Evolutionary conservation across 2,113 vertebrate species (phyloP).

Genomic region (Tympanuchus pallidicinctus): DNA sequence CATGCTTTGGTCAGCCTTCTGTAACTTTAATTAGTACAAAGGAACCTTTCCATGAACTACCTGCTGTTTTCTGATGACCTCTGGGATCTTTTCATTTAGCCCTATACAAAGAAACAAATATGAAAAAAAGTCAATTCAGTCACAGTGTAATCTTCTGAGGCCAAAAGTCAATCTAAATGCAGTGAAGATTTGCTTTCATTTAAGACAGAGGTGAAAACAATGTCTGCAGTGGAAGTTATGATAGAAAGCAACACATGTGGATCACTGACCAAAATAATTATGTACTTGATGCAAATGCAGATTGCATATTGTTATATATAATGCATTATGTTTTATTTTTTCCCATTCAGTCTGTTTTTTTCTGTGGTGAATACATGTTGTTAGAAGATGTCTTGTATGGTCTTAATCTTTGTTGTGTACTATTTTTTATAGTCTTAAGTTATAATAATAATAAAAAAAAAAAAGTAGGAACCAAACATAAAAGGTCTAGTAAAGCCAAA

Average conservation of each 20-base stretch:
- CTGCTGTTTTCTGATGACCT: conserved; percentile 97
- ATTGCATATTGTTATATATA: conserved; percentile 92
- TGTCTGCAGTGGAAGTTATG: conserved; percentile 84
- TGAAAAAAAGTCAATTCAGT: conserved; percentile 81
- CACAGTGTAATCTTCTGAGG: conserved; percentile 91
- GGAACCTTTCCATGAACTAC: conserved; percentile 98
- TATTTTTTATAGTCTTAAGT: conserved; percentile 93
- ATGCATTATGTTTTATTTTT: conserved; percentile 79
- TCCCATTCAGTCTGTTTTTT: conserved; percentile 80
- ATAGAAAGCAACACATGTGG: conserved; percentile 94
- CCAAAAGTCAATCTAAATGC: conserved; percentile 86
- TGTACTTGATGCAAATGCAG: conserved; percentile 97
- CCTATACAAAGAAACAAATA: conserved; percentile 93
- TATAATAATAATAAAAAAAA: conserved; percentile 89
- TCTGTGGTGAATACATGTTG: conserved; percentile 93
- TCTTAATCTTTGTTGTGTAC: conserved; percentile 88
- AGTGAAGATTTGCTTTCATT: conserved; percentile 86
- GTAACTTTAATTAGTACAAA: conserved; percentile 99
- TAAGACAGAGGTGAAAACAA: conserved; percentile 85
- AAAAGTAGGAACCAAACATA: conserved; percentile 98
- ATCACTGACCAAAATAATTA: conserved; percentile 97
- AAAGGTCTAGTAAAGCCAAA: conserved; percentile 99
- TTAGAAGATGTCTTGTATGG: conserved; percentile 92
- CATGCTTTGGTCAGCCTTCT: conserved; percentile 95
- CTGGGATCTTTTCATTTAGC: conserved; percentile 98